Percentiles rank a stretch among this genome's conserved stretches.
Conservation (phyloP, 2,888 invertebrate species). For the Ochropleura leucogaster region DNA sequence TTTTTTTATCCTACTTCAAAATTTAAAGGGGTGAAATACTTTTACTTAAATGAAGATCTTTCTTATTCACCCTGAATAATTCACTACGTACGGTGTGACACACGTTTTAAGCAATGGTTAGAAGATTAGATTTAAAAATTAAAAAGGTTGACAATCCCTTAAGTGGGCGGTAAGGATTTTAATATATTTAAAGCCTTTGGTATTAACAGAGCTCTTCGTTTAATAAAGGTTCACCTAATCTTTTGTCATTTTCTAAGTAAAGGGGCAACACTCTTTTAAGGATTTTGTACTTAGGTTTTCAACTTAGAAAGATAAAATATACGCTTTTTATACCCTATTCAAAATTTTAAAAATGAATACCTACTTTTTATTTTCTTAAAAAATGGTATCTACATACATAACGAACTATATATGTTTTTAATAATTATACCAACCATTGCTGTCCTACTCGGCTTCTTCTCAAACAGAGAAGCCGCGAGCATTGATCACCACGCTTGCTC, state of each 20-base stretch:
- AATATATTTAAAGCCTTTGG: constrained; percentile 58
- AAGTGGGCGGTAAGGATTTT: constrained; percentile 48
- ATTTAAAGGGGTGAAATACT: constrained; percentile 8
- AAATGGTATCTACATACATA: too few species aligned
- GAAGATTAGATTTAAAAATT: constrained; percentile 55
- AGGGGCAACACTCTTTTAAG: not conserved
- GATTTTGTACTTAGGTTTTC: not conserved
- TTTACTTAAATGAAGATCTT: constrained; percentile 23
- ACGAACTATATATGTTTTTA: too few species aligned
- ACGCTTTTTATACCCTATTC: too few species aligned
- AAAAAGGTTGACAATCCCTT: constrained; percentile 57
- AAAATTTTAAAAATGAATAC: too few species aligned
- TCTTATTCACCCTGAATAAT: constrained; percentile 33
- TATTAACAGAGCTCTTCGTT: constrained; percentile 35
- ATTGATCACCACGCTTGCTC: too few species aligned
- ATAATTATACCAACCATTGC: too few species aligned
- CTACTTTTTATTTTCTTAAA: too few species aligned
- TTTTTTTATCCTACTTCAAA: not conserved
- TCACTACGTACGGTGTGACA: constrained; percentile 17
- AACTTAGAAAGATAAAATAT: not conserved
- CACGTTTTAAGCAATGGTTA: constrained; percentile 34
- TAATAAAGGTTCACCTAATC: constrained; percentile 43
- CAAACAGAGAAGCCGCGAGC: too few species aligned
- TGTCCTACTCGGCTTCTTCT: too few species aligned
- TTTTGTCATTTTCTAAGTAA: constrained; percentile 29